Base-by-base conservation (phyloP, 2,797 vertebrate genomes). In the Chelidonichthys spinosus region DNA sequence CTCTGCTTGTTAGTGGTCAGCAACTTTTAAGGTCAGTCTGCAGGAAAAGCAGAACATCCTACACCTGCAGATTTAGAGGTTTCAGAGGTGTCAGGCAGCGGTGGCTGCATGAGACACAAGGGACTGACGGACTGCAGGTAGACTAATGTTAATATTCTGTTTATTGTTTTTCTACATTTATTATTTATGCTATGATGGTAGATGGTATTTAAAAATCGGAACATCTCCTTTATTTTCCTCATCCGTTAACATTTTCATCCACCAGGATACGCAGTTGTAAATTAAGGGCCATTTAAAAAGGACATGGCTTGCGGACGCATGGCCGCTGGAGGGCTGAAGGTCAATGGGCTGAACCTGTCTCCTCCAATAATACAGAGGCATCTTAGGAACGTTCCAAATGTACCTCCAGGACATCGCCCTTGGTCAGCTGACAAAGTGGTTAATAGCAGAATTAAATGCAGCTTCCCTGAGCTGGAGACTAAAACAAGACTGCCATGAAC, bases 1-100 rank as follows among this genome's bases (percentile, higher is more conserved):
- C 62, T 75, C 44, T 63, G 68, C 44, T 74, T 78, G 59, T 63
- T 55, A 50, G 68, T 32, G 70, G 71, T 86, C 87, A 87, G 89
- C 83, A 64, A 55, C 79, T 88, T 85, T 84, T 81, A 71, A 83
- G 80, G 72, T 69, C 56, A 55, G 7, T 85, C 62, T 54, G 71
- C 78, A 78, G 79, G 53, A 85, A 65, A 18, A 35, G 56, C 33
- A 74, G 14, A 82, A 67, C 39, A 65, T 68, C 66, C 52, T 61
- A 52, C 64, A 71, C 44, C 52, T 78, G 85, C 84, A 67, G 72
- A 87, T 80, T 84, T 78, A 82, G 55, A 78, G 59, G 39, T 56
- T 66, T 81, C 60, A 73, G 17, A 74, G 47, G 32, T 76, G 77
- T 79, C 64, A 80, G 68, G 69, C 66, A 68, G 46, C 3, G 15